Percentiles rank a stretch among this genome's conserved stretches.
Conservation (phyloP, 2,888 invertebrate species). For the Tubulanus polymorphus region DNA sequence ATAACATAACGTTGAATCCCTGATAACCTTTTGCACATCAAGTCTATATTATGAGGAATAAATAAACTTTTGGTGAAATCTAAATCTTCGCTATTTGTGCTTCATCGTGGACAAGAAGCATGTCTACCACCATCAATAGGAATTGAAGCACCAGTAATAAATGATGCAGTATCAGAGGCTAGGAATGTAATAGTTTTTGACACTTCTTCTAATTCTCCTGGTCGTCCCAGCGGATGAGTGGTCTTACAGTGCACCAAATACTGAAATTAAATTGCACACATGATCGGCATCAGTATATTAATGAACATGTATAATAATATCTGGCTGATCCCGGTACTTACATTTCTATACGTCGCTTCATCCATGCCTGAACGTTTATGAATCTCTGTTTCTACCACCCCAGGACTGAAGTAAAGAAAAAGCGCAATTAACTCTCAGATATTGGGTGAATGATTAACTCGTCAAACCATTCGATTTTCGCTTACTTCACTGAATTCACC, state of each 20-base stretch:
- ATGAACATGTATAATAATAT: not conserved
- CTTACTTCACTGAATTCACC: constrained; percentile 79
- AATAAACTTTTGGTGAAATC: too few species aligned
- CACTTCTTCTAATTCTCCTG: constrained; percentile 79
- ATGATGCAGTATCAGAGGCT: constrained; percentile 78
- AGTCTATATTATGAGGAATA: too few species aligned
- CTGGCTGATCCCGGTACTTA: constrained; percentile 10
- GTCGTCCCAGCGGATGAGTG: constrained; percentile 85
- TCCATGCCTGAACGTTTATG: constrained; percentile 80
- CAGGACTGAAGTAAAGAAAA: constrained; percentile 62
- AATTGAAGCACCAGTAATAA: constrained; percentile 83
- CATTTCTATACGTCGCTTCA: constrained; percentile 69
- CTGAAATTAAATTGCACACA: constrained; percentile 34
- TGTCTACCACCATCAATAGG: constrained; percentile 93
- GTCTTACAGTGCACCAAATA: constrained; percentile 80
- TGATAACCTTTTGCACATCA: too few species aligned
- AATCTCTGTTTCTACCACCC: constrained; percentile 83
- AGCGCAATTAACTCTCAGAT: too few species aligned
- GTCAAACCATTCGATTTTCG: too few species aligned
- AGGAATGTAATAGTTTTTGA: constrained; percentile 87
- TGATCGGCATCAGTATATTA: not conserved
- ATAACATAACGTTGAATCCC: too few species aligned
- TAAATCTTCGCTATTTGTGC: too few species aligned
- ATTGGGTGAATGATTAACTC: too few species aligned
- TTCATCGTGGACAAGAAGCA: constrained; percentile 81